Evolutionary conservation across 2,113 vertebrate genomes (phyloP), one percentile per base, ranked within the genome.

Genomic region (Brienomyrus brachyistius): DNA sequence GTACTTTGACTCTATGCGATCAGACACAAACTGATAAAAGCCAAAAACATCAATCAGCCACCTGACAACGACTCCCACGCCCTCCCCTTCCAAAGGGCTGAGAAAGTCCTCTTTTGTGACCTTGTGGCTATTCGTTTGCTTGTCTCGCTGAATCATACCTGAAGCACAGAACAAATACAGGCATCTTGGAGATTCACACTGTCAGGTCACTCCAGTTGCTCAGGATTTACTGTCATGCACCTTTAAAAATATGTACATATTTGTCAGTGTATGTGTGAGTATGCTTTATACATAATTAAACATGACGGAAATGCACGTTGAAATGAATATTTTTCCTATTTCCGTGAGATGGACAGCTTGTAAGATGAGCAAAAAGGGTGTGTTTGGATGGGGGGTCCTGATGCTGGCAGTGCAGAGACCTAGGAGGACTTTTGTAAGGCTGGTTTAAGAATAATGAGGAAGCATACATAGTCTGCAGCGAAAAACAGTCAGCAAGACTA

Each of bases 21-120:
- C 84, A 86, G 84, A 86, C n/a, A 48, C 85, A 56, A 87, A 87
- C 50, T 31, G 85, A 87, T 87, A 87, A 87, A 87, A 87, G 85
- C 85, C 51, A 48, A 87, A 54, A 48, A 87, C 85, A 87, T 87
- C 85, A 87, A 31, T 87, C 85, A 87, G 85, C 51, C 50, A 56
- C 9, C 85, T 87, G 85, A 87, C 85, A 87, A 52, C 17, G 31
- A 35, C 85, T 31, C 85, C 85, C 23, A 48, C 43, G 43, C 82
- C 45, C 82, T n/a, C 9, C 82, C 45, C 45, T 27, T 48, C 51
- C 23, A 48, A 48, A 48, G 82, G 84, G 50, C 10, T 17, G 47
- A 35, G 27, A 54, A 50, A 35, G 23, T 52, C 84, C 27, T 86
- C 56, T 87, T 87, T 21, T 87, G 19, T 54, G 82, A 87, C 85